Base-by-base conservation (phyloP, 1,140 invertebrate genomes). In the Gonatopus flavifemur region DNA sequence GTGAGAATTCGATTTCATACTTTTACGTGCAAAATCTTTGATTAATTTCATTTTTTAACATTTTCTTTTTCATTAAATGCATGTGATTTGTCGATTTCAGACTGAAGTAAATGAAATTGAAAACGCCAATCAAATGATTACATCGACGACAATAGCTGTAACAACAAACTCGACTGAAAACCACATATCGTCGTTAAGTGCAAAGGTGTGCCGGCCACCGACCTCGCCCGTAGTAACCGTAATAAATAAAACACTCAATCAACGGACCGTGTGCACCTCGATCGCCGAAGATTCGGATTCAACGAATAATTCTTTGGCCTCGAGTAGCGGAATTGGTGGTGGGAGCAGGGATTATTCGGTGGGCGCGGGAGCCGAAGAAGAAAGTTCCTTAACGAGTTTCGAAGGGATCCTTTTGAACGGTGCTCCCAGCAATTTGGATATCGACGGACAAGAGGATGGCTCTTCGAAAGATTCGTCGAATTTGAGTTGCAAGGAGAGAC, bases 331-430 rank as follows among this genome's bases (percentile, higher is more conserved):
- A n/a, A 69, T 81, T 5, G 79, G 80, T 21, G 80, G 77, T 6
- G n/a, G n/a, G n/a, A 78, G 74, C 35, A 62, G 78, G 22, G 68
- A 76, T 64, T 66, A 73, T 57, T 69, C 78, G 22, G n/a, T n/a
- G n/a, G 62, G 74, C 62, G 56, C 80, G 51, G 59, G 79, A 54
- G 55, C 74, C 3, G 81, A 82, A 49, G 83, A 85, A 38, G 84
- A 85, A 22, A 85, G 84, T 53, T 84, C 83, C 0, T 55, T 84
- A 3, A 84, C 83, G 9, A 85, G 82, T 62, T 85, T 86, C 56
- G 84, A 86, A 48, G 83, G 84, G 20, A 78, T 83, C 18, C 54
- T 85, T 3, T 62, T 84, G 12, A 86, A 85, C 53, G 84, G 84
- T 28, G 78, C 80, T 9, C 81, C 82, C 0, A 72, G 66, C 32